Conservation (phyloP, 1,140 invertebrate species). For the Cotesia glomerata region DNA sequence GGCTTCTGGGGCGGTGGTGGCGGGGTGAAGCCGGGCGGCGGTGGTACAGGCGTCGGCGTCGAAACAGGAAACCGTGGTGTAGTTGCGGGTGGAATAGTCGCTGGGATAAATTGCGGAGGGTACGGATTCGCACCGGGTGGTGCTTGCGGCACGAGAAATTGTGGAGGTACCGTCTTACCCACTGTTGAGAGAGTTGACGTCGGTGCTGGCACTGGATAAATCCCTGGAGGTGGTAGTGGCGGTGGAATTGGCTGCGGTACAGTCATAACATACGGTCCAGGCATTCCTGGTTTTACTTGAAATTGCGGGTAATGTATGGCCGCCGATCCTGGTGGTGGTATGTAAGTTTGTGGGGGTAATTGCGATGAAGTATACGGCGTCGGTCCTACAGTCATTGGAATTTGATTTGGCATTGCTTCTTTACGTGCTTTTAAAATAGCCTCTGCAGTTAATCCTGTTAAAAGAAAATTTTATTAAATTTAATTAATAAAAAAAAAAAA, state of each 20-base stretch:
- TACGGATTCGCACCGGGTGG: conserved; percentile 60
- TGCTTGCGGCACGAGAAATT: conserved; percentile 54
- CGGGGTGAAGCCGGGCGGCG: conserved; percentile 1
- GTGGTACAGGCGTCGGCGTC: conserved; percentile 24
- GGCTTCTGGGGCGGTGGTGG: conserved; percentile 40
- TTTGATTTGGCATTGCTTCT: conserved; percentile 38
- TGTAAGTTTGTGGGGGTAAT: conserved; percentile 57
- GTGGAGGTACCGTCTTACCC: conserved; percentile 33
- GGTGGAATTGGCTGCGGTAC: conserved; percentile 35
- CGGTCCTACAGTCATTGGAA: conserved; percentile 7
- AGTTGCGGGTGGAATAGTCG: conserved; percentile 30
- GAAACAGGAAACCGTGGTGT: conserved; percentile 30
- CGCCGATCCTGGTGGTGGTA: conserved; percentile 57
- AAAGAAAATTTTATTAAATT: conserved; percentile 5
- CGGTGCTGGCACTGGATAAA: conserved; percentile 20
- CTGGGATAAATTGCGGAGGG: conserved; percentile 52
- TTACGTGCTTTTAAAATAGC: conserved; percentile 53
- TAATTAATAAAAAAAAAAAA: neutral
- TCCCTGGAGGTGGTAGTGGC: conserved; percentile 15
- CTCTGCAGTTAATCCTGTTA: conserved; percentile 54
- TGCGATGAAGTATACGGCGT: conserved; percentile 45
- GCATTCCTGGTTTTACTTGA: conserved; percentile 34
- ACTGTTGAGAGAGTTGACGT: conserved; percentile 6
- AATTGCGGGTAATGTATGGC: conserved; percentile 52
- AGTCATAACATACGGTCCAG: conserved; percentile 43